Evolutionary conservation across 2,113 vertebrate species (phyloP).

Genomic region (Perca flavescens): DNA sequence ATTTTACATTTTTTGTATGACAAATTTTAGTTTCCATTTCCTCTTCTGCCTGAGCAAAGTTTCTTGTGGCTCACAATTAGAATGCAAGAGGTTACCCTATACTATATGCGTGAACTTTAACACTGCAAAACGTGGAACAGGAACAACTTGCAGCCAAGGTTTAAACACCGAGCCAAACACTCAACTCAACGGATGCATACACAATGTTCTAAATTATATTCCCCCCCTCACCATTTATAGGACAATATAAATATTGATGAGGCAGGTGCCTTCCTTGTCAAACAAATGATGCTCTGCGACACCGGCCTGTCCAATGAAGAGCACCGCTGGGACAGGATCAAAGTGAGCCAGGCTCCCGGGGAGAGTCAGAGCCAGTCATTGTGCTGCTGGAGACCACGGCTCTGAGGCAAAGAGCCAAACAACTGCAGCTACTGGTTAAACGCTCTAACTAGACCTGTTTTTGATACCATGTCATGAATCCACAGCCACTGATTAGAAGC

Average conservation of each 20-base stretch:
- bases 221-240: slow-evolving; percentile 66
- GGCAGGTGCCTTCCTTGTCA: slow-evolving; percentile 88
- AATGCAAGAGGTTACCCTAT: background rate
- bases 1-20: background rate
- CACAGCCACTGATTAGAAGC: background rate
- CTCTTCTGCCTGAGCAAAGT: background rate
- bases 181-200: slow-evolving; percentile 22
- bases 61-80: background rate
- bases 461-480: slow-evolving; percentile 10
- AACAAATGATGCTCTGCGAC: slow-evolving; percentile 87
- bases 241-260: slow-evolving; percentile 91
- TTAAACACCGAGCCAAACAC: background rate
- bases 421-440: slow-evolving; percentile 15
- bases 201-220: slow-evolving; percentile 35
- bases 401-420: slow-evolving; percentile 30
- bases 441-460: slow-evolving; percentile 9
- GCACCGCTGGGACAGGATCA: slow-evolving; percentile 78
- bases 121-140: slow-evolving; percentile 25
- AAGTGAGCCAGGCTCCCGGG: slow-evolving; percentile 76
- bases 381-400: slow-evolving; percentile 78
- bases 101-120: slow-evolving; percentile 40
- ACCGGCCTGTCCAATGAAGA: slow-evolving; percentile 83
- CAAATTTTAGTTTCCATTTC: background rate
- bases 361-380: slow-evolving; percentile 81
- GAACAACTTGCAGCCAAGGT: slow-evolving; percentile 4